Base-by-base conservation (phyloP, 2,888 invertebrate species). In the Orthosia incerta region DNA sequence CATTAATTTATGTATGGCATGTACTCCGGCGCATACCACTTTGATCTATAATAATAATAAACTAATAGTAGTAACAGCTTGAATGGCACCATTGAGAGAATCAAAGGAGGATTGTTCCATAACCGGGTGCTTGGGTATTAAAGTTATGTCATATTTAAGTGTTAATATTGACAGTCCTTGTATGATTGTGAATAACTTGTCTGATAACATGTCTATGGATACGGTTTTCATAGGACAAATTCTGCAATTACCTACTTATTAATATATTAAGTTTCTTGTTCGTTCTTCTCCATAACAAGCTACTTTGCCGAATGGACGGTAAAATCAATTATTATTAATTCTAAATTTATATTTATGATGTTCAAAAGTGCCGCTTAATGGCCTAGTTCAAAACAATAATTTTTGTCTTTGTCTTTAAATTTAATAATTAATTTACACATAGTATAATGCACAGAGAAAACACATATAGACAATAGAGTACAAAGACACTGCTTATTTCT, bases 21-120 rank as follows among this genome's bases (percentile, higher is more conserved):
- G 61, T 74, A 71, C 70, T 65, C 57, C n/a, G 26, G 72, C 73
- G 68, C 63, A 71, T 64, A 15, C 18, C 48, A 63, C 84, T 85
- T 86, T 85, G 84, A 86, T 84, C 74, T 80, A 57, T 51, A 46
- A 60, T 59, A 69, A 80, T 67, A 84, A 76, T 76, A 84, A 81
- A 84, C 63, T 53, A 13, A 64, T 74, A 74, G 60, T 55, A 62
- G 57, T 65, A 65, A 66, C 51, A 63, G 57, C 64, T 65, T 83
- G 66, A 75, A 62, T 84, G 77, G 56, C 50, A 71, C 48, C 64
- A 76, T 71, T 68, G 64, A 46, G 57, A 63, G 48, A 46, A 70
- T 84, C 82, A 76, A 82, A 84, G 76, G 50, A 45, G 57, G 59
- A 61, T 69, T 61, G 71, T 66, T 56, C 15, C 20, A 60, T 51